Percentiles rank a stretch among this genome's conserved stretches.
Evolutionary conservation across 2,113 vertebrate species (phyloP).

Genomic region (Charadrius vociferus): DNA sequence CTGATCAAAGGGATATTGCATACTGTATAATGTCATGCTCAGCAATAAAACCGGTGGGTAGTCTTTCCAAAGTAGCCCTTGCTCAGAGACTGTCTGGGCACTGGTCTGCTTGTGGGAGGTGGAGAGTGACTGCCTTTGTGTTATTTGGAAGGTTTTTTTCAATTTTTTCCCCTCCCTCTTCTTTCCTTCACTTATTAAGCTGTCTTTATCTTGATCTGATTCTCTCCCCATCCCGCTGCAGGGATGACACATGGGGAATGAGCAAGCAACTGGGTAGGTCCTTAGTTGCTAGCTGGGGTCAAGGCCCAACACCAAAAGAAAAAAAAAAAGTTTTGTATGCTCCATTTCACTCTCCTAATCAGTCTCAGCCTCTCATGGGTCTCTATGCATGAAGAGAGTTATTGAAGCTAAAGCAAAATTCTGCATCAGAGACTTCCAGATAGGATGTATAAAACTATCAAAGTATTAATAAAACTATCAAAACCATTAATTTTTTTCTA

Average conservation of each 20-base stretch:
- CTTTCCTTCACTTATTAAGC: background rate
- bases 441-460: background rate
- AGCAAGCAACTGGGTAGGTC: background rate
- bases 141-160: background rate
- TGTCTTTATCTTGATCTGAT: background rate
- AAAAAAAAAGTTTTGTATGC: background rate
- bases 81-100: background rate
- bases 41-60: background rate
- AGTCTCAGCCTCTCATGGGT: background rate
- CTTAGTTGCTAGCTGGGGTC: background rate
- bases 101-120: background rate
- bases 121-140: background rate
- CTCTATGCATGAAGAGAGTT: background rate
- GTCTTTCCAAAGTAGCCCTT: background rate
- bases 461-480: background rate
- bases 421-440: background rate
- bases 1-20: background rate
- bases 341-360: background rate
- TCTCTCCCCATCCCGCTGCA: background rate
- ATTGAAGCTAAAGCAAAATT: background rate
- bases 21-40: too few species aligned
- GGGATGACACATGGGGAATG: background rate
- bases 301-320: background rate
- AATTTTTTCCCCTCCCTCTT: background rate
- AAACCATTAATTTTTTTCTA: background rate